Base-by-base conservation (phyloP, 2,888 invertebrate species). In the Xanthia icteritia region DNA sequence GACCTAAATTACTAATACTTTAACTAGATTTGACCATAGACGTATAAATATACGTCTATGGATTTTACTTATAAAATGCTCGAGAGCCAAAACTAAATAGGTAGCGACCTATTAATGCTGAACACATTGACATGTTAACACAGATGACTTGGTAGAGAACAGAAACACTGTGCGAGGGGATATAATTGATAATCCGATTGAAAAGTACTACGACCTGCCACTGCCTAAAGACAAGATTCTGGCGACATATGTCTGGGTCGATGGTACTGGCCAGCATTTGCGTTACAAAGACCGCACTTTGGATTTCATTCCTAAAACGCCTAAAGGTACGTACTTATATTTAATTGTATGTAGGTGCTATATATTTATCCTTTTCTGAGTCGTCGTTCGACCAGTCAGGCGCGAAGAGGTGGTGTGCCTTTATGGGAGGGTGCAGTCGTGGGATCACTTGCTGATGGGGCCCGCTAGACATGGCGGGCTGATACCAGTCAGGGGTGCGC, bases 211-310 rank as follows among this genome's bases (percentile, higher is more conserved):
- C 92, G 97, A 97, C 84, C 97, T 99, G 84, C 98, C 98, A 0
- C 96, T 98, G 81, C 98, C 98, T 15, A 97, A 97, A 48, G 97
- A 98, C 89, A 97, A 97, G 92, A 97, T 98, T 72, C 98, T 98
- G 92, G 99, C 98, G 61, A 99, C 98, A 69, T 99, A 99, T 94
- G 97, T 99, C 73, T 99, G 99, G 99, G 98, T 99, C 89, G 99
- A 99, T 92, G 99, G 99, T 54, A 98, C 98, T 31, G 99, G 99
- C 45, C 99, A 99, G 93, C 97, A 98, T 91, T 92, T 99, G 73
- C 97, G 99, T 82, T 98, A 98, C 95, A 99, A 99, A 95, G 99
- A 99, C 83, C 97, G 98, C 84, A 99, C 99, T 0, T 93, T 99
- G 81, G 98, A 98, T 92, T 98, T 98, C 90, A 97, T 98, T 85